Evolutionary conservation across 2,888 invertebrate species (phyloP).

Genomic region (Drosophila cognata): DNA sequence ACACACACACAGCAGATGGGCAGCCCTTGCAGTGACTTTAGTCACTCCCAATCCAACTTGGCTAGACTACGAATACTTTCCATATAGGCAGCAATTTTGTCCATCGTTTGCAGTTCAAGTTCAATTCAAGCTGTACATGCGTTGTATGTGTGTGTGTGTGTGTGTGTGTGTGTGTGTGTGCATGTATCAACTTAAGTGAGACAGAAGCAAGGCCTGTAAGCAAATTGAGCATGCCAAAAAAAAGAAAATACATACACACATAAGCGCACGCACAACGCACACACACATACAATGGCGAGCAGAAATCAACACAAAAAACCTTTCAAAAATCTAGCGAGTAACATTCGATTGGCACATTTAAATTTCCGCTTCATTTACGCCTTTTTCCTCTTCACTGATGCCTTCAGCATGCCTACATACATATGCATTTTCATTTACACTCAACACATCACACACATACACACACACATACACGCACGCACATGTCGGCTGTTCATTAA

Average conservation of each 20-base stretch:
- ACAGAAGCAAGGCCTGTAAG: slow-evolving; percentile 23
- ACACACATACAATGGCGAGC: slow-evolving; percentile 20
- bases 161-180: slow-evolving; percentile 10
- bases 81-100: background rate
- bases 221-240: slow-evolving; percentile 25
- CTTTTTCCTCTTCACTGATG: slow-evolving; percentile 36
- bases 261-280: background rate
- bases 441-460: slow-evolving; percentile 19
- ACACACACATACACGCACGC: slow-evolving; percentile 2
- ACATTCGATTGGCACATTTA: slow-evolving; percentile 67
- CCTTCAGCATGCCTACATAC: slow-evolving; percentile 23
- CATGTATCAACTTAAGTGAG: slow-evolving; percentile 21
- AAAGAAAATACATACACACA: background rate
- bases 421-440: slow-evolving; percentile 17
- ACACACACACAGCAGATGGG: slow-evolving; percentile 1
- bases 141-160: background rate
- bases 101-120: slow-evolving; percentile 29
- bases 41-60: slow-evolving; percentile 5
- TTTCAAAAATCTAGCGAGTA: slow-evolving; percentile 67
- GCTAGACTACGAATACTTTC: background rate
- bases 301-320: slow-evolving; percentile 70
- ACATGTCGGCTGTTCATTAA: slow-evolving; percentile 4
- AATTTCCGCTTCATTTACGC: slow-evolving; percentile 75
- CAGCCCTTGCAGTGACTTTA: slow-evolving; percentile 20
- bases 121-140: slow-evolving; percentile 10